Evolutionary conservation across 2,888 invertebrate genomes (phyloP).

Genomic region (Dynastes maya): DNA sequence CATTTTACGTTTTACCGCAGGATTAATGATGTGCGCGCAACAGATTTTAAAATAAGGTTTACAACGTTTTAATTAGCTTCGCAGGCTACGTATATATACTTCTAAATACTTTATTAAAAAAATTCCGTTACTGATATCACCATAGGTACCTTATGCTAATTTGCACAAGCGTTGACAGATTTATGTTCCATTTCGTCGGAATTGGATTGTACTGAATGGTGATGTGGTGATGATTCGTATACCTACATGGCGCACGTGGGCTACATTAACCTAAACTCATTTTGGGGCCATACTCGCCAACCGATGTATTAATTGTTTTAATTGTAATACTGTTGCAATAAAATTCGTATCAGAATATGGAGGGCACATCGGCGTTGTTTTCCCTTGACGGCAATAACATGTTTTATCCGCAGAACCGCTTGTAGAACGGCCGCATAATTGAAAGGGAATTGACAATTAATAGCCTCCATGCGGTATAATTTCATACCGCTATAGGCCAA

Average conservation of each 20-base stretch:
- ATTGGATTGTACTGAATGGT: slow-evolving; percentile 1
- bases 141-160: background rate
- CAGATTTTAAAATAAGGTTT: too few relatives aligned
- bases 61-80: too few relatives aligned
- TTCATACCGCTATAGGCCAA: slow-evolving; percentile 1
- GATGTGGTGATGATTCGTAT: slow-evolving; percentile 8
- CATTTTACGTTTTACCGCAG: too few relatives aligned
- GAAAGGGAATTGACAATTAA: slow-evolving; percentile 52
- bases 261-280: background rate
- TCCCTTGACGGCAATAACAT: slow-evolving; percentile 50
- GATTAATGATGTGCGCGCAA: too few relatives aligned
- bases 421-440: slow-evolving; percentile 47
- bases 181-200: background rate
- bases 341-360: slow-evolving; percentile 48
- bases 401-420: slow-evolving; percentile 47
- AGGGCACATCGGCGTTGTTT: slow-evolving; percentile 39
- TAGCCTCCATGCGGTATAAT: slow-evolving; percentile 44
- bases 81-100: too few relatives aligned
- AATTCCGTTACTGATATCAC: too few relatives aligned
- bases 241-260: background rate
- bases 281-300: slow-evolving; percentile 26
- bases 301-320: slow-evolving; percentile 52
- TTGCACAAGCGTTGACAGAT: slow-evolving; percentile 2
- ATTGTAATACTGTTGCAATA: slow-evolving; percentile 49
- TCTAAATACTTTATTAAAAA: too few relatives aligned